Base-by-base conservation (phyloP, 2,797 vertebrate species). In the Lacerta viridis region DNA sequence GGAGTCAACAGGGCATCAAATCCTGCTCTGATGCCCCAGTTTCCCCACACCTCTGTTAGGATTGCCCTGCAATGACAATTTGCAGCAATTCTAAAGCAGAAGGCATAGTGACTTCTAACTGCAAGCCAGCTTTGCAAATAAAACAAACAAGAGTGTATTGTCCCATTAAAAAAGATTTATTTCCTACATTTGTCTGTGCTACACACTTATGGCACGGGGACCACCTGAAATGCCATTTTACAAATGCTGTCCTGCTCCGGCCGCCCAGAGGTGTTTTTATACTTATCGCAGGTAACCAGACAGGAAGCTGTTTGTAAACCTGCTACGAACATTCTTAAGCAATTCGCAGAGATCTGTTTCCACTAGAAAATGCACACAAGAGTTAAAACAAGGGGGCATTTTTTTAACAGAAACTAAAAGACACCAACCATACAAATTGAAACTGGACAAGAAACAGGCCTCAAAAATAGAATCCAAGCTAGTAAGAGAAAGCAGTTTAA, bases 381-480 rank as follows among this genome's bases (percentile, higher is more conserved):
- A 66, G 88, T 86, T 84, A 18, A 55, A 91, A 29, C 7, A 8
- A 8, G 7, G 0, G 39, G 39, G 86, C 80, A 72, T 84, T 84
- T 33, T 85, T 85, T 27, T 61, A 92, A 82, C 81, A 33, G 18
- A 84, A 43, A 50, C 5, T 79, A 87, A 55, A 0, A 5, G 23
- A n/a, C 83, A 91, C 90, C 20, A 23, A 43, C 59, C 25, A 85
- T 33, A 61, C 79, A 41, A 55, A 55, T 55, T 55, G 50, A 55
- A 55, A 41, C 79, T 50, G 41, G 89, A 68, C 7, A 15, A 25
- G 68, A 88, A 88, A 50, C 5, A 0, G 1, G 1, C 2, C 83
- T 85, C 43, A 46, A 27, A 69, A 82, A 72, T 76, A 46, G 89
- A 88, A 81, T 85, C 64, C 29, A 88, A 91, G 85, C 0, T 2